Evolutionary conservation across 2,113 vertebrate genomes (phyloP).

Genomic region (Onychostruthus taczanowskii): DNA sequence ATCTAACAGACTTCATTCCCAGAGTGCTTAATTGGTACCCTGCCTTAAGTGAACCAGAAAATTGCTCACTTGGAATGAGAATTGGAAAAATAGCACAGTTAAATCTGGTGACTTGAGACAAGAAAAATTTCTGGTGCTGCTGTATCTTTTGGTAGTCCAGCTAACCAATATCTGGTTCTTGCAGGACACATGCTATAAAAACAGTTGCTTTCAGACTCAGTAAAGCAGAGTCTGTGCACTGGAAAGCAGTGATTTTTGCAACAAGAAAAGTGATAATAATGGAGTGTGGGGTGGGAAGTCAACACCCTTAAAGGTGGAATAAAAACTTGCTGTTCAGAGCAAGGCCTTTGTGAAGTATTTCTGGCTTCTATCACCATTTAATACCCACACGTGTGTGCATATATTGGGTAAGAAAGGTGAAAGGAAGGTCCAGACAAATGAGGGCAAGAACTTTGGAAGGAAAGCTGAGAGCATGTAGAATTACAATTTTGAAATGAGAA

Average conservation of each 20-base stretch:
- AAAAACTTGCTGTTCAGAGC: not conserved
- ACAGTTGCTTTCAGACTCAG: not conserved
- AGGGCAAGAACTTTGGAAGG: not conserved
- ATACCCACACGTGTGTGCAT: not conserved
- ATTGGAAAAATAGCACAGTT: not conserved
- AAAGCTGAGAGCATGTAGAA: not conserved
- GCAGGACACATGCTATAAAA: not conserved
- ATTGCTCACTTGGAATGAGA: not conserved
- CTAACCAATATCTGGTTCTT: not conserved
- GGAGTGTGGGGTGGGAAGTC: rapidly evolving
- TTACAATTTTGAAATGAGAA: not conserved
- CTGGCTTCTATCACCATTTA: not conserved
- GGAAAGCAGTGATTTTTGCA: not conserved
- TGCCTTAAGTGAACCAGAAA: conserved; percentile 35
- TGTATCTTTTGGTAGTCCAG: not conserved
- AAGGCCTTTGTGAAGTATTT: not conserved
- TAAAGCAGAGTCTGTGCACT: not conserved
- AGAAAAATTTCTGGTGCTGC: not conserved
- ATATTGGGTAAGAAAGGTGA: not conserved
- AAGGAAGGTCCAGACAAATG: not conserved
- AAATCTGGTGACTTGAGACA: not conserved
- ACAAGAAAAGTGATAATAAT: not conserved
- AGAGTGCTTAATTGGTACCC: conserved; percentile 38
- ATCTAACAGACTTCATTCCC: not conserved
- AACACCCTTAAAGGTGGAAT: not conserved